phyloP scores from a whole-genome alignment of 2,113 vertebrate genomes.

The Hippocampus zosterae region DNA sequence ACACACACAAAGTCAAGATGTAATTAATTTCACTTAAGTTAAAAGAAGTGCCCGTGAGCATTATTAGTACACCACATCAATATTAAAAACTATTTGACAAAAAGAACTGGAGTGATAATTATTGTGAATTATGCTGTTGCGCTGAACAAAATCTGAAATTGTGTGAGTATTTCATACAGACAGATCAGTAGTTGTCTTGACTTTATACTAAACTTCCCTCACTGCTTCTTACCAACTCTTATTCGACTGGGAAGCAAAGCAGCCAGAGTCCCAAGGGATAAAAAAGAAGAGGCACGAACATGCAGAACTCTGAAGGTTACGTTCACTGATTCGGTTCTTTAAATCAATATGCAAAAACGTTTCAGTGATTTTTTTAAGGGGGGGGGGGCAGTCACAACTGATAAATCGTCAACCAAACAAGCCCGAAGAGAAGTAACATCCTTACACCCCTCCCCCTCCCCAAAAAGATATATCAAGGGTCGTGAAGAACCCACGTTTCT shows the following conservation, averaged over 20 bases:
- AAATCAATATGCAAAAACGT: slow-evolving; percentile 4
- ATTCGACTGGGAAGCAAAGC: slow-evolving; percentile 54
- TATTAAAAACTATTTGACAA: neutral
- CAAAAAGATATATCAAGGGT: too few relatives aligned
- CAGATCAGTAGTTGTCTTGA: neutral
- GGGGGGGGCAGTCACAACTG: too few relatives aligned
- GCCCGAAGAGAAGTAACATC: too few relatives aligned
- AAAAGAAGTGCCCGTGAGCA: slow-evolving; percentile 33
- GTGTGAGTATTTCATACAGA: neutral
- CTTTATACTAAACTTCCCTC: neutral
- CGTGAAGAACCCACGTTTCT: too few relatives aligned
- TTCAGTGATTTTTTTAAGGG: neutral
- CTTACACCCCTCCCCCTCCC: too few relatives aligned
- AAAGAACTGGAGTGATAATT: neutral
- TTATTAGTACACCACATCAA: neutral
- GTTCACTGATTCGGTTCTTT: slow-evolving; percentile 24
- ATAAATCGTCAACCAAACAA: too few relatives aligned
- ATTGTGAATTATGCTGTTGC: neutral
- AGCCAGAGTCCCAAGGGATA: slow-evolving; percentile 48
- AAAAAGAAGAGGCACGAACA: slow-evolving; percentile 31
- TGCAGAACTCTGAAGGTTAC: neutral
- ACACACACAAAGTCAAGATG: slow-evolving; percentile 7
- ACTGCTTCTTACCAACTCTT: slow-evolving; percentile 13
- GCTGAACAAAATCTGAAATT: neutral
- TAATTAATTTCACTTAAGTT: slow-evolving; percentile 25